Conservation (phyloP, 2,888 invertebrate species). For the Balanococcus diminutus region DNA sequence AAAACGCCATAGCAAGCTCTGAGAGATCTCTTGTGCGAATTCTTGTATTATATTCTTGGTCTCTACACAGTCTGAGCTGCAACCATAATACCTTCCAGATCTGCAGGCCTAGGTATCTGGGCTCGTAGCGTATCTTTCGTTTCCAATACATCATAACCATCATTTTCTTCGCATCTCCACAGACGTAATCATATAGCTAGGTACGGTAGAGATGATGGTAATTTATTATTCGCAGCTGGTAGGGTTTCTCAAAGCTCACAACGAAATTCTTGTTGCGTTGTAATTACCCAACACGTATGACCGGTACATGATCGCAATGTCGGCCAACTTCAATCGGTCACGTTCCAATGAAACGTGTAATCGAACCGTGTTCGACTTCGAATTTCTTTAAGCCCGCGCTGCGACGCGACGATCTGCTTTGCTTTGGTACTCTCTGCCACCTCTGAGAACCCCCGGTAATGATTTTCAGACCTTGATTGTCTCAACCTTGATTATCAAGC, state of each 20-base stretch:
- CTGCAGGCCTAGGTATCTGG: neutral
- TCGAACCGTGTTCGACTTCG: constrained; percentile 11
- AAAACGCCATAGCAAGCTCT: neutral
- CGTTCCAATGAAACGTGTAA: constrained; percentile 22
- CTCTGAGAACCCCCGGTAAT: neutral
- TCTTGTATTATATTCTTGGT: no score
- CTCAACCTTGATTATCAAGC: constrained; percentile 32
- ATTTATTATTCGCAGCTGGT: constrained; percentile 22
- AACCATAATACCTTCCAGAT: neutral
- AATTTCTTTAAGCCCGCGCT: neutral
- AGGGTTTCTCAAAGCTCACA: constrained; percentile 5
- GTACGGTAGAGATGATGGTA: neutral
- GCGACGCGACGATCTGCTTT: neutral
- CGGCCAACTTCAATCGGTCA: constrained; percentile 18
- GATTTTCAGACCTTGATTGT: constrained; percentile 30
- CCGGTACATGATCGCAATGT: neutral
- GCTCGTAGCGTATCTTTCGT: neutral
- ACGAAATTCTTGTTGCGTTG: neutral
- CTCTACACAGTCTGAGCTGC: neutral
- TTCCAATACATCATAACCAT: constrained; percentile 9
- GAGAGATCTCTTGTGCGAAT: neutral
- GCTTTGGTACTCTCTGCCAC: neutral
- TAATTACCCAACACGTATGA: constrained; percentile 17
- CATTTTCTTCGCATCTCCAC: neutral
- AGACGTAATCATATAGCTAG: neutral